These are phyloP conservation scores for Ephestia elutella DNA, from an alignment of 1,140 invertebrate genomes.

Conservation along the genomic window DNA sequence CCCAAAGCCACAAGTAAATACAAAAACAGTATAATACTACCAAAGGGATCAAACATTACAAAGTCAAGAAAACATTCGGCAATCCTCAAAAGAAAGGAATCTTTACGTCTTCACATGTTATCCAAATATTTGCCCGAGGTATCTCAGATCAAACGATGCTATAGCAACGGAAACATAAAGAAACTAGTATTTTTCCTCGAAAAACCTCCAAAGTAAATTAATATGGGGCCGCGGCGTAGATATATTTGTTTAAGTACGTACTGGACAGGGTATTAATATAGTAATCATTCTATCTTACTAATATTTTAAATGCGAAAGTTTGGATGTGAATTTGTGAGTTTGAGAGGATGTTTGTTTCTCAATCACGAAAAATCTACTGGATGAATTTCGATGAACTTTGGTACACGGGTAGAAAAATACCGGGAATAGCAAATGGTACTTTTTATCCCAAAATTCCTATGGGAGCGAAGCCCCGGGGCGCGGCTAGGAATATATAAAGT, in stretches of 20 bases:
- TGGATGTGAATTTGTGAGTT: no score
- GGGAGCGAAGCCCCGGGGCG: no score
- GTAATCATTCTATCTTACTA: no score
- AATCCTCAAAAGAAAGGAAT: not conserved
- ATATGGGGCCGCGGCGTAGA: not conserved
- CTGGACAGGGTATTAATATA: not conserved
- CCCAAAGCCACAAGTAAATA: not conserved
- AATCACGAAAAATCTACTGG: no score
- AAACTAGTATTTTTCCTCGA: not conserved
- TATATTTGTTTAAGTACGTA: not conserved
- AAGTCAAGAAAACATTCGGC: not conserved
- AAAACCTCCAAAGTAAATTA: not conserved
- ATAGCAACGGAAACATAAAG: not conserved
- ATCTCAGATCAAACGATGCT: not conserved
- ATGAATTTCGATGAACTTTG: no score
- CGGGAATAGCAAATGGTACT: no score
- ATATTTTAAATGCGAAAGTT: no score
- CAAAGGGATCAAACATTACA: not conserved
- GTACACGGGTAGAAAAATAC: no score
- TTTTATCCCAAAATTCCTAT: no score
- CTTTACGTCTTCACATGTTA: not conserved
- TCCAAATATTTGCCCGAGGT: not conserved
- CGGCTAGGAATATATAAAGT: no score
- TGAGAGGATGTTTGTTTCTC: no score
- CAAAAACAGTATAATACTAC: not conserved